Evolutionary conservation across 2,797 vertebrate species (phyloP), one percentile per base, ranked within the genome.

Genomic region (Poeciliopsis infans): DNA sequence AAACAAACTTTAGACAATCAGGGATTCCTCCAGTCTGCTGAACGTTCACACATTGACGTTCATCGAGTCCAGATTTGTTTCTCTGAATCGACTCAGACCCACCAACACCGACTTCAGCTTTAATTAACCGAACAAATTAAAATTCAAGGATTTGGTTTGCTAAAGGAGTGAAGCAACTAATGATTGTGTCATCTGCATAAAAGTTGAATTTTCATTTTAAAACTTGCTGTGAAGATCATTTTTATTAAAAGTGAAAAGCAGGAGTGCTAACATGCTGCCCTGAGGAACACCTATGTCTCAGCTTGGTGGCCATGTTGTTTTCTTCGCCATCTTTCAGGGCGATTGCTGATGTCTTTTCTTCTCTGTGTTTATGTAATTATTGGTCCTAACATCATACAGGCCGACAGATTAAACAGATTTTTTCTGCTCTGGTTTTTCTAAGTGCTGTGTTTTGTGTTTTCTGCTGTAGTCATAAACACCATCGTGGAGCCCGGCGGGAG

Each of bases 401-500:
- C n/a, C 7, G 55, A 59, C 4, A 59, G 13, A 31, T 28, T 15
- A 16, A 61, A 61, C 31, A 12, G 2, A 31, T 31, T 5, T 31
- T 31, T 57, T 28, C 36, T 39, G 36, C 36, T 39, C 36, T 39
- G 36, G 55, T 5, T 15, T 39, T 7, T 36, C 23, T 41, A 0
- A 41, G 20, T 25, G 18, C 2, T 5, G 8, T 36, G 20, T 23
- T 41, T 68, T 25, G 6, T 64, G n/a, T 43, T 53, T 36, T 15
- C 74, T 1, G 74, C 2, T 2, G 1, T 49, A 98, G 97, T 98
- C 43, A 98, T 98, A 88, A 98, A 99, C 0, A 97, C 96, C 70
- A 96, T 98, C 0, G 95, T 99, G 90, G 98, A 99, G 86, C 97
- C 97, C 31, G 92, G 94, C 0, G 95, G 96, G 74, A 94, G 92